phyloP scores from a whole-genome alignment of 2,113 vertebrate genomes.

The Aphyosemion australe region DNA sequence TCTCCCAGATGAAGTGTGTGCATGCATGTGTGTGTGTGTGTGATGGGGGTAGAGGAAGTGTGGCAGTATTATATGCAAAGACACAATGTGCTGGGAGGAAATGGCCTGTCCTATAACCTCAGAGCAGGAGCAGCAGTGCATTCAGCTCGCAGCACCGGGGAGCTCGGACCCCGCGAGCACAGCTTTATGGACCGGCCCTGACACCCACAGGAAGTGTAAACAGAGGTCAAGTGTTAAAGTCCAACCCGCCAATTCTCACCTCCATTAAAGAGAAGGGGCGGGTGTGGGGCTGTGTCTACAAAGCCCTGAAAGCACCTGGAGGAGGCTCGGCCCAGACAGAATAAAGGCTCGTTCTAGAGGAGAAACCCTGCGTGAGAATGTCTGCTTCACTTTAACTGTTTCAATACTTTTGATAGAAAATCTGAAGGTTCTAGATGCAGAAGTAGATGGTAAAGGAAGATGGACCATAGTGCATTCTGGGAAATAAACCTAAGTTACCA shows the following conservation, averaged over 20 bases:
- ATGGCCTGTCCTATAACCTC: conserved; percentile 51
- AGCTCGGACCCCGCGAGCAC: conserved; percentile 35
- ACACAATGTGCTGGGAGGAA: conserved; percentile 69
- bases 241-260: conserved; percentile 82
- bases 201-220: conserved; percentile 82
- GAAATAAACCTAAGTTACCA: too few species aligned
- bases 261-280: conserved; percentile 72
- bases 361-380: too few species aligned
- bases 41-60: too few species aligned
- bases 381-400: too few species aligned
- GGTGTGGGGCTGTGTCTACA: conserved; percentile 25
- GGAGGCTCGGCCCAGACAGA: neutral
- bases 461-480: too few species aligned
- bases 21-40: too few species aligned
- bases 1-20: too few species aligned
- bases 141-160: conserved; percentile 50
- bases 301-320: conserved; percentile 63
- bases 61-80: conserved; percentile 65
- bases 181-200: conserved; percentile 66
- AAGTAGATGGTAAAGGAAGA: too few species aligned
- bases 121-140: conserved; percentile 56
- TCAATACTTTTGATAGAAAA: too few species aligned
- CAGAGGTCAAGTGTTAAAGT: conserved; percentile 81
- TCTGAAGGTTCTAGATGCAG: too few species aligned
- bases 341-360: too few species aligned